A percentile compares a stretch with the other conserved stretches of the same genome.
These are phyloP conservation scores for Subacronicta megacephala DNA, from an alignment of 2,888 invertebrate species.

Conservation along the genomic window DNA sequence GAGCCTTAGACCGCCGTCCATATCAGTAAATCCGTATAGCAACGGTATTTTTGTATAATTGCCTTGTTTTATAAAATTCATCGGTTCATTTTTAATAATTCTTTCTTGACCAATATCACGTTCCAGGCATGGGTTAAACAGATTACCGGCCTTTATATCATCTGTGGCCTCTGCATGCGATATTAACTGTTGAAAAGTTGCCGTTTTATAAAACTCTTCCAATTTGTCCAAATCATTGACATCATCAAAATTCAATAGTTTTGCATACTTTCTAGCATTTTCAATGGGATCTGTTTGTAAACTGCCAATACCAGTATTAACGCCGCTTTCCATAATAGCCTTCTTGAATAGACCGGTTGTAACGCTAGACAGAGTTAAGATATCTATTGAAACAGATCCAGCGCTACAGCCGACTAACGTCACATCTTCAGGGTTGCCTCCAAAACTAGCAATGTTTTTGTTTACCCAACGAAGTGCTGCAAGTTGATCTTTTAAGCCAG, in stretches of 20 bases:
- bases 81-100: conserved; percentile 19
- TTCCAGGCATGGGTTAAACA: conserved; percentile 65
- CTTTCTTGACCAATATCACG: conserved; percentile 53
- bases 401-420: conserved; percentile 73
- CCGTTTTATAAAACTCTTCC: conserved; percentile 70
- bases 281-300: conserved; percentile 68
- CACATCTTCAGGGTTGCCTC: conserved; percentile 75
- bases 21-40: conserved; percentile 67
- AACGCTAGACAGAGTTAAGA: conserved; percentile 68
- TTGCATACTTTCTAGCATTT: conserved; percentile 68
- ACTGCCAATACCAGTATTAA: conserved; percentile 56
- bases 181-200: conserved; percentile 57
- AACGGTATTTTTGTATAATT: conserved; percentile 65
- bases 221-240: conserved; percentile 64
- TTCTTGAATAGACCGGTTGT: conserved; percentile 71
- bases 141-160: conserved; percentile 33
- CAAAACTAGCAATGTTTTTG: conserved; percentile 71
- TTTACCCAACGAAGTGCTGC: conserved; percentile 71
- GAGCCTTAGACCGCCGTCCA: conserved; percentile 65
- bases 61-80: conserved; percentile 16
- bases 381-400: conserved; percentile 69
- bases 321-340: conserved; percentile 72
- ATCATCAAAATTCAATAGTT: conserved; percentile 58
- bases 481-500: conserved; percentile 78
- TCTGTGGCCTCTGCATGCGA: conserved; percentile 22